Percentiles rank a stretch among this genome's conserved stretches.
Evolutionary conservation across 1,140 invertebrate species (phyloP).

Genomic region (Scaptomyza pallida): DNA sequence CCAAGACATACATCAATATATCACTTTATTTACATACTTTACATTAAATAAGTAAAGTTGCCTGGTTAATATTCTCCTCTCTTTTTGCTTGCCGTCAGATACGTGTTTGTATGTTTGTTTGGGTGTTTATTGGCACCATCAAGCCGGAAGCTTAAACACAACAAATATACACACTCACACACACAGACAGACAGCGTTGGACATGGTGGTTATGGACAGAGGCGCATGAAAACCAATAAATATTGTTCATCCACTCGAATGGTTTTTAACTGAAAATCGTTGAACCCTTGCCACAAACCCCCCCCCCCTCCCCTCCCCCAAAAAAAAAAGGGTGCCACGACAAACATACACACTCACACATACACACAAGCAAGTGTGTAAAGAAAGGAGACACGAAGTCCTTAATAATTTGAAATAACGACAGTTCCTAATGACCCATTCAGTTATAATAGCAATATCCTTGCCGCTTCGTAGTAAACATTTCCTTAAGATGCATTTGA

Average conservation of each 20-base stretch:
- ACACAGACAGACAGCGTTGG: constrained; percentile 7
- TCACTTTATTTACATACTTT: too few species aligned
- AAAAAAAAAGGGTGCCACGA: constrained; percentile 25
- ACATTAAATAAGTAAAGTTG: too few species aligned
- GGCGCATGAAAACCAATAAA: constrained; percentile 78
- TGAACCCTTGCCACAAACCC: constrained; percentile 70
- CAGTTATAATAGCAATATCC: too few species aligned
- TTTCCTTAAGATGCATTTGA: background rate
- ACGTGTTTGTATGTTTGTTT: constrained; percentile 30
- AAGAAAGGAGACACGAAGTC: too few species aligned
- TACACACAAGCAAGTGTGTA: background rate
- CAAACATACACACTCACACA: background rate
- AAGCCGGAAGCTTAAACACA: constrained; percentile 25
- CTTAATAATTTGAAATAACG: too few species aligned
- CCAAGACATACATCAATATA: too few species aligned
- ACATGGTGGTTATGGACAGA: constrained; percentile 34
- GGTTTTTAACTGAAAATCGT: constrained; percentile 79
- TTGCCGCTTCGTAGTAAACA: too few species aligned
- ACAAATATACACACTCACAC: constrained; percentile 1
- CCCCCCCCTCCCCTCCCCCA: too few species aligned
- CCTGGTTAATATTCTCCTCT: background rate
- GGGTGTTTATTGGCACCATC: constrained; percentile 33
- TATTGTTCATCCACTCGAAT: constrained; percentile 81
- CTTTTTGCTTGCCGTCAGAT: too few species aligned
- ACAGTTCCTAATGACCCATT: too few species aligned